Evolutionary conservation across 1,140 invertebrate genomes (phyloP).

Genomic region (Microplitis demolitor): DNA sequence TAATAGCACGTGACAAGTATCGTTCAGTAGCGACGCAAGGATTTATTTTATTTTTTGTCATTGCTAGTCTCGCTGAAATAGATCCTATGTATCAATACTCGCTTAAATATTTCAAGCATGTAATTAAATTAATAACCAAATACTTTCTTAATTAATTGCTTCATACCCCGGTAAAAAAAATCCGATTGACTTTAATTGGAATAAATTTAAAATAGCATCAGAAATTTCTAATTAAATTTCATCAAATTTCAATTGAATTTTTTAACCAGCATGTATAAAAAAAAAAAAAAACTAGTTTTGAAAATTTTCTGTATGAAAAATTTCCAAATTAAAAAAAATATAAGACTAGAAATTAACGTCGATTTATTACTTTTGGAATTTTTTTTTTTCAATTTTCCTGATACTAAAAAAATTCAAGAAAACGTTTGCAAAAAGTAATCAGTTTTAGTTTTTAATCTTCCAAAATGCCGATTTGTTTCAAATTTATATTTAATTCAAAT

Average conservation of each 20-base stretch:
- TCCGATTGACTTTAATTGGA: no score
- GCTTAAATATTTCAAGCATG: constrained; percentile 84
- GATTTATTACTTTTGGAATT: no score
- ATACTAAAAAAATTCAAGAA: not conserved
- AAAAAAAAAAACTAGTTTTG: no score
- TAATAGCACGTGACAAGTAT: constrained; percentile 82
- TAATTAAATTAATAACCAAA: constrained; percentile 40
- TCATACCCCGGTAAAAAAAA: no score
- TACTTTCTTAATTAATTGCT: not conserved
- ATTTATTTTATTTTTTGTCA: constrained; percentile 89
- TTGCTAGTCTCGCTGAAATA: constrained; percentile 84
- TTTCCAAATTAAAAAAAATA: not conserved
- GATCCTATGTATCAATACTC: constrained; percentile 97
- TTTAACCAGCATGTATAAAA: not conserved
- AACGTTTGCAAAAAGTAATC: no score
- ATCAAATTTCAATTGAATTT: no score
- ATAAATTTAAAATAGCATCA: no score
- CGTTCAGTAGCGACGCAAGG: constrained; percentile 82
- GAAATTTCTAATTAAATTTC: no score
- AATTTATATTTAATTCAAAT: no score
- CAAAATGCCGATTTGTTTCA: no score
- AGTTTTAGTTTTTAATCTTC: no score
- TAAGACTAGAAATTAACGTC: not conserved
- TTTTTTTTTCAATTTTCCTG: not conserved
- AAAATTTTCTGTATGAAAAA: not conserved